These are phyloP conservation scores for Nesometra sesokonis DNA, from an alignment of 35 echinoderm and acorn worm genomes.

Conservation along the genomic window DNA sequence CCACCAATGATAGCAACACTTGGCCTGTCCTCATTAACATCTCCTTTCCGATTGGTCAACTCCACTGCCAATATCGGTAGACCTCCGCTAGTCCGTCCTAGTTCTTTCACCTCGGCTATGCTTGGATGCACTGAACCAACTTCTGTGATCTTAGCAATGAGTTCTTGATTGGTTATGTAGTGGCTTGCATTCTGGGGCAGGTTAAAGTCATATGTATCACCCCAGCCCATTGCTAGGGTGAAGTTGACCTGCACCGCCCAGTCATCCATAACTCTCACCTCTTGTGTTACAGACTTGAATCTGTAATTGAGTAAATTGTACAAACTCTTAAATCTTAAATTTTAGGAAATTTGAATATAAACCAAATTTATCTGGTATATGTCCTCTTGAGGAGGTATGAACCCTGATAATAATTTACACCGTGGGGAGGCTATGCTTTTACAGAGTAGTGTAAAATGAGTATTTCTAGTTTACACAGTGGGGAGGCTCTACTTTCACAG, in stretches of 20 bases:
- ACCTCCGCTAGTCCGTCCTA: not conserved
- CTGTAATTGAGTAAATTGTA: conserved; percentile 10
- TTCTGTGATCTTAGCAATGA: conserved; percentile 6
- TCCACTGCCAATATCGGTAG: conserved; percentile 20
- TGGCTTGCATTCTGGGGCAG: conserved; percentile 42
- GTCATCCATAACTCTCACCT: conserved; percentile 27
- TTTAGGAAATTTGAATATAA: no score
- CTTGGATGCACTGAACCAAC: not conserved
- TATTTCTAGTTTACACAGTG: no score
- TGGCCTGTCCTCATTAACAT: conserved; percentile 15
- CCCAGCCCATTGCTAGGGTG: conserved; percentile 46
- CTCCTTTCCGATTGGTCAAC: not conserved
- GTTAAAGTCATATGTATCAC: conserved; percentile 18
- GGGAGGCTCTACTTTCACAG: no score
- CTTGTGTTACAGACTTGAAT: conserved; percentile 34
- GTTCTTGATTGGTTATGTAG: conserved; percentile 35
- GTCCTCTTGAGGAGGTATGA: no score
- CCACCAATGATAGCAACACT: conserved; percentile 76
- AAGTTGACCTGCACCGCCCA: conserved; percentile 53
- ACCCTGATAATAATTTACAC: no score
- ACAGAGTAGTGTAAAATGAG: no score
- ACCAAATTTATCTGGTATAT: no score
- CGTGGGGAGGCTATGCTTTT: no score
- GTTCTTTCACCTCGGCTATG: not conserved
- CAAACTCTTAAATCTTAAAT: no score